A percentile compares a stretch with the other conserved stretches of the same genome.
Conservation (phyloP, 2,888 invertebrate species). For the Harmothoe impar region DNA sequence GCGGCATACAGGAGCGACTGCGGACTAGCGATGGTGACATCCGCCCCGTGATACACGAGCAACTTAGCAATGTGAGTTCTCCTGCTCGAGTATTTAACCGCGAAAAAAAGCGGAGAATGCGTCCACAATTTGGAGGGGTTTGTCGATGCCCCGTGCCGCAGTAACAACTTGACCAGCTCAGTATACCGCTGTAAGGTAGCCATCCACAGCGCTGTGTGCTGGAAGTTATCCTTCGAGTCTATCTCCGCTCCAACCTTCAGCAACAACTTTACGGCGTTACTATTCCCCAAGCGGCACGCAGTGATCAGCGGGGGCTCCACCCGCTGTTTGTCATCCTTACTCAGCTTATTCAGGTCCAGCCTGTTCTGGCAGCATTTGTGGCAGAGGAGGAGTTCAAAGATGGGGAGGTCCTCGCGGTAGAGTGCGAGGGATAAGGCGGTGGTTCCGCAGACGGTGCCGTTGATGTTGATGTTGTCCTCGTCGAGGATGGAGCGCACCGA, state of each 20-base stretch:
- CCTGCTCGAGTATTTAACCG: constrained; percentile 67
- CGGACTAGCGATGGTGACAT: constrained; percentile 53
- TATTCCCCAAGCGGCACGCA: constrained; percentile 82
- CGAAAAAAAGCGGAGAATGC: constrained; percentile 67
- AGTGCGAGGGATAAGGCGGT: constrained; percentile 82
- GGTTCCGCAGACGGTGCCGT: constrained; percentile 80
- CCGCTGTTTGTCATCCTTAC: constrained; percentile 80
- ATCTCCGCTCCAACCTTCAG: constrained; percentile 80
- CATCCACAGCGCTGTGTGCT: constrained; percentile 70
- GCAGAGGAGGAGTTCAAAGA: constrained; percentile 79
- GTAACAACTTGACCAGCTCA: constrained; percentile 65
- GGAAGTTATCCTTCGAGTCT: constrained; percentile 75
- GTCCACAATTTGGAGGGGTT: constrained; percentile 68
- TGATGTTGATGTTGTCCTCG: constrained; percentile 73
- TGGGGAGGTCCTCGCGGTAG: constrained; percentile 78
- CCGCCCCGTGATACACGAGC: constrained; percentile 66
- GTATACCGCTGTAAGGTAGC: constrained; percentile 68
- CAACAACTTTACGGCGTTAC: constrained; percentile 79
- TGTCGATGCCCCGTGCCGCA: constrained; percentile 66
- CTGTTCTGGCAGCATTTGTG: constrained; percentile 77
- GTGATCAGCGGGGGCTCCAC: constrained; percentile 82
- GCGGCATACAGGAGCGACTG: constrained; percentile 65
- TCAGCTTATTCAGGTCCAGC: constrained; percentile 80
- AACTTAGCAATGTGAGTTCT: constrained; percentile 66
- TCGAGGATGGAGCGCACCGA: constrained; percentile 58